Percentiles rank a stretch among this genome's conserved stretches.
These are phyloP conservation scores for Tigriopus japonicus DNA, from an alignment of 1,140 invertebrate species.

Conservation along the genomic window DNA sequence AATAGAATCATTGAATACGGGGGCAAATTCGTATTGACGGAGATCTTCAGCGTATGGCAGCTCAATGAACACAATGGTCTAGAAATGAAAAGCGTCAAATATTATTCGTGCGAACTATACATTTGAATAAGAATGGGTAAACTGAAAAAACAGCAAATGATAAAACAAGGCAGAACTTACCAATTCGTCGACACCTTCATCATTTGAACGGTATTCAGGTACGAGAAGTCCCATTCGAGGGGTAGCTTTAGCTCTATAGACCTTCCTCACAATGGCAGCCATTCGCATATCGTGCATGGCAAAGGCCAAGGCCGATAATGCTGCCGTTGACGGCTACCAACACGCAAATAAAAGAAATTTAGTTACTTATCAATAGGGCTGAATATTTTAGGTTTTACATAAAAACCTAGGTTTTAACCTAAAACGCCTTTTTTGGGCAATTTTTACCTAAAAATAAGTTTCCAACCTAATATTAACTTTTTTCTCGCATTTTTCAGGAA, in stretches of 20 bases:
- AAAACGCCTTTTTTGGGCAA: too few species aligned
- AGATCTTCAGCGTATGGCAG: constrained; percentile 7
- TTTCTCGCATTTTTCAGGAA: too few species aligned
- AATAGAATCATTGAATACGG: not conserved
- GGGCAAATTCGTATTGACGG: not conserved
- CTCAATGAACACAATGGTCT: constrained; percentile 1
- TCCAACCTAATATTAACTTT: too few species aligned
- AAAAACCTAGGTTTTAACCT: too few species aligned
- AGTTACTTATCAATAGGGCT: not conserved
- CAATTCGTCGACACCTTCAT: not conserved
- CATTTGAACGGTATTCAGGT: not conserved
- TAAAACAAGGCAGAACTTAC: too few species aligned
- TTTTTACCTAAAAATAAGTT: too few species aligned
- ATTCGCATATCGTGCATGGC: not conserved
- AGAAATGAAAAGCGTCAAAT: too few species aligned
- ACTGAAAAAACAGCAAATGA: too few species aligned
- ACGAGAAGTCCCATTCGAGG: constrained; percentile 1
- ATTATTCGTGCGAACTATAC: too few species aligned
- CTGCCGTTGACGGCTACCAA: not conserved
- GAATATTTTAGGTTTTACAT: too few species aligned
- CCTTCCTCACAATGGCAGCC: constrained; percentile 1
- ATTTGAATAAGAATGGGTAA: too few species aligned
- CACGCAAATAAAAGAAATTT: not conserved
- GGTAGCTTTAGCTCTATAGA: constrained; percentile 2
- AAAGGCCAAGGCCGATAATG: not conserved